A percentile compares a stretch with the other conserved stretches of the same genome.
phyloP scores from a whole-genome alignment of 2,888 invertebrate genomes.

The Drosophila monieri region DNA sequence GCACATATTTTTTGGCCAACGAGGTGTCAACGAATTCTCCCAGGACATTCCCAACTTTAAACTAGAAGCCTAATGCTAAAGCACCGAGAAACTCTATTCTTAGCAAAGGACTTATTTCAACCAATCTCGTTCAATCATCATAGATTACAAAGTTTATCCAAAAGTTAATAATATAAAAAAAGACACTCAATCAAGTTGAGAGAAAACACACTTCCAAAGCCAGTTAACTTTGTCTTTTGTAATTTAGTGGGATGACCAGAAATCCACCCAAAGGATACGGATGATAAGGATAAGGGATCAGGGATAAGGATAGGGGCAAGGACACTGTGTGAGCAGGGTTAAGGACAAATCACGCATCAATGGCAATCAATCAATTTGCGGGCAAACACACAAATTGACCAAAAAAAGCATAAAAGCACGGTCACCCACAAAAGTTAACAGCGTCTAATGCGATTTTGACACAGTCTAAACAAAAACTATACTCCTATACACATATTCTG shows the following conservation, averaged over 20 bases:
- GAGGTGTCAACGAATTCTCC: conserved; percentile 31
- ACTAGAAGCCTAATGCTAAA: background rate
- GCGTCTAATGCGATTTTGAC: conserved; percentile 78
- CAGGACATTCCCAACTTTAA: background rate
- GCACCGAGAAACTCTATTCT: background rate
- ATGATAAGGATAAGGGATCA: conserved; percentile 3
- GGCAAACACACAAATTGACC: conserved; percentile 54
- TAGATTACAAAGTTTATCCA: conserved; percentile 63
- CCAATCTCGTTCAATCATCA: conserved; percentile 37
- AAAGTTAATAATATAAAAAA: conserved; percentile 61
- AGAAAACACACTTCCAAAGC: background rate
- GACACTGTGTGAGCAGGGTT: conserved; percentile 55
- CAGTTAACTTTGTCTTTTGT: conserved; percentile 16
- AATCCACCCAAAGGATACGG: conserved; percentile 33
- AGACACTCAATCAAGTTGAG: conserved; percentile 12
- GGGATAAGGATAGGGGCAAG: conserved; percentile 20
- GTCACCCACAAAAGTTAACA: conserved; percentile 66
- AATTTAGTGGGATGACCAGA: conserved; percentile 41
- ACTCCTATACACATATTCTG: conserved; percentile 6
- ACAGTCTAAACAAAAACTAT: conserved; percentile 50
- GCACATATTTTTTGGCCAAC: too few species aligned
- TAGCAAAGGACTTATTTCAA: background rate
- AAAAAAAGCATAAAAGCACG: conserved; percentile 31
- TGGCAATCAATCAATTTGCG: conserved; percentile 77
- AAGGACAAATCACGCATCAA: conserved; percentile 76